Evolutionary conservation across 2,888 invertebrate species (phyloP).

Genomic region (Athalia cordata): DNA sequence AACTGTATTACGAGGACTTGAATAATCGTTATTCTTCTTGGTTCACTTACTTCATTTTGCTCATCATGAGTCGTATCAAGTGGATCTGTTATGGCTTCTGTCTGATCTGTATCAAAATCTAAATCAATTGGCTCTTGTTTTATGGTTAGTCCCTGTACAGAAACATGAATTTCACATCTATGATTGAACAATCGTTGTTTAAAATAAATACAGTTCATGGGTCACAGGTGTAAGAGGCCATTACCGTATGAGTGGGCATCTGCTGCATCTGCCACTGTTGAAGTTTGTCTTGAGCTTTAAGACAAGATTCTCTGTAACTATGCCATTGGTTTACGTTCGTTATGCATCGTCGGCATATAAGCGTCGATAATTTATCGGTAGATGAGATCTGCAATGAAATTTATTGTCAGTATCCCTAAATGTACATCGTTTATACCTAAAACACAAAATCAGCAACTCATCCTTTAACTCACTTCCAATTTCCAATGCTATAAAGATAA

Average conservation of each 20-base stretch:
- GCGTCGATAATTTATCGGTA: slow-evolving; percentile 80
- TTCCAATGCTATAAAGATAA: too few species aligned
- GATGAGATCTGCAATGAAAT: slow-evolving; percentile 77
- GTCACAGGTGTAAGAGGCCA: neutral
- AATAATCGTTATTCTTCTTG: neutral
- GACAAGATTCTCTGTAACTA: slow-evolving; percentile 79
- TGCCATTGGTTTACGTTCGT: slow-evolving; percentile 82
- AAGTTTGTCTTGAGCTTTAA: slow-evolving; percentile 80
- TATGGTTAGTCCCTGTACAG: slow-evolving; percentile 75
- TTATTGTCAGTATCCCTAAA: neutral
- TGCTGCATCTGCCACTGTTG: slow-evolving; percentile 77
- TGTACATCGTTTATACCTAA: neutral
- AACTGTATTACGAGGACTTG: neutral
- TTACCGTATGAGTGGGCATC: slow-evolving; percentile 61
- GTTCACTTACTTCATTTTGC: slow-evolving; percentile 20
- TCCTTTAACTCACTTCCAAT: too few species aligned
- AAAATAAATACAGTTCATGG: neutral
- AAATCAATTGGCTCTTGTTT: slow-evolving; percentile 77
- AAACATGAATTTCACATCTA: neutral
- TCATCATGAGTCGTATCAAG: slow-evolving; percentile 8
- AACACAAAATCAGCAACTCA: neutral
- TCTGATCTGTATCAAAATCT: slow-evolving; percentile 76
- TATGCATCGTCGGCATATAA: slow-evolving; percentile 80
- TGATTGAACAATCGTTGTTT: neutral
- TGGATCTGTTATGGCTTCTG: slow-evolving; percentile 76